Base-by-base conservation (phyloP, 2,888 invertebrate genomes). In the Drosophila barbarae region DNA sequence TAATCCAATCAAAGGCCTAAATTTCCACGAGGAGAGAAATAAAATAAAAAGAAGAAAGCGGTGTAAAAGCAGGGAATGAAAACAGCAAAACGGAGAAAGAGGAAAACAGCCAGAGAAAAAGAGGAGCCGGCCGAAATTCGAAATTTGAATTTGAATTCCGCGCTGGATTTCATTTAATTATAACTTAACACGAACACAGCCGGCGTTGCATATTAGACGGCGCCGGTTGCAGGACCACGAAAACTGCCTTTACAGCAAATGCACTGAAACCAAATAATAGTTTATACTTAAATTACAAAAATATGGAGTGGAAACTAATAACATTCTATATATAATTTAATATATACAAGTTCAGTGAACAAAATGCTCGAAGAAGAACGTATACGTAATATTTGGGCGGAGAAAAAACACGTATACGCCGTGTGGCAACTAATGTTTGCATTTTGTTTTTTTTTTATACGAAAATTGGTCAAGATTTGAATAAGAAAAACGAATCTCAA, bases 121-220 rank as follows among this genome's bases (percentile, higher is more conserved):
- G 63, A 70, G 74, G 7, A 63, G 32, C 39, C 21, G 41, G 21
- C 56, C 44, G 23, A 67, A 55, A 67, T 56, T 55, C 49, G 38
- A 67, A 54, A 51, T 52, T 66, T 50, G 55, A 67, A 61, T 61
- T 60, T 61, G 49, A 52, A 68, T 58, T 67, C 58, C 39, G 58
- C 38, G 67, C 61, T 71, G 73, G 81, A 60, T 73, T 81, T 78
- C 70, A 78, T 78, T 80, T 80, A 80, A 80, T 80, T 80, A 84
- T 81, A 60, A 74, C 69, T 76, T 74, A 84, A 78, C 80, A 80
- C 76, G 84, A 74, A 54, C 42, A 15, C 23, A 44, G 66, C 76
- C 78, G 70, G 72, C 74, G 76, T 76, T 80, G 82, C 82, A 84
- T 81, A 80, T 70, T 64, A 55, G 59, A 50, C 67, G 80, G 72